Evolutionary conservation across 2,113 vertebrate species (phyloP).

Genomic region (Elgaria multicarinata): DNA sequence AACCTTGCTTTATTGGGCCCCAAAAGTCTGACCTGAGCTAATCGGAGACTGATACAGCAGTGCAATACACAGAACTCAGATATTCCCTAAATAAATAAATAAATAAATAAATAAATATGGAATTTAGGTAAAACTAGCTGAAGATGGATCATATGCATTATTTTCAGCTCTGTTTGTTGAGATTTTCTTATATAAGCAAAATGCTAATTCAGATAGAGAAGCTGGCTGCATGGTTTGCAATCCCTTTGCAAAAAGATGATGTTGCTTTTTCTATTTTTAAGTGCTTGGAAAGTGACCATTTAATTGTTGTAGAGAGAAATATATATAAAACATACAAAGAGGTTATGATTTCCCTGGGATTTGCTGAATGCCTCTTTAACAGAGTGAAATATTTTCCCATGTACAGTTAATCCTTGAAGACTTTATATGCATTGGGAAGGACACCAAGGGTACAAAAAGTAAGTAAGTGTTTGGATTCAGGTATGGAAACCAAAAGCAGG

Average conservation of each 20-base stretch:
- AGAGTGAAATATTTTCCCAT: constrained; percentile 5
- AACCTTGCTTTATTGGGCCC: neutral
- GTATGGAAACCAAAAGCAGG: neutral
- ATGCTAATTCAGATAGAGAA: constrained; percentile 69
- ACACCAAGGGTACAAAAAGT: neutral
- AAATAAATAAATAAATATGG: neutral
- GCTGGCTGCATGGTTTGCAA: constrained; percentile 63
- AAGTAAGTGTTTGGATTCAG: neutral
- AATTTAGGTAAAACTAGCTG: constrained; percentile 52
- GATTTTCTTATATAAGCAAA: constrained; percentile 67
- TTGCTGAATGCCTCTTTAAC: constrained; percentile 43
- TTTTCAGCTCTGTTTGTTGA: constrained; percentile 68
- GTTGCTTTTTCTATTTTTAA: neutral
- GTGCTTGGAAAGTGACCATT: constrained; percentile 52
- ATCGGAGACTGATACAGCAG: neutral
- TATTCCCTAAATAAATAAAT: constrained; percentile 57
- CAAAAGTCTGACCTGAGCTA: neutral
- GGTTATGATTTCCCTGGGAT: constrained; percentile 52
- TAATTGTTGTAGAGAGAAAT: constrained; percentile 54
- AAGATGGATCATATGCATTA: constrained; percentile 17
- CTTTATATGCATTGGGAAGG: neutral
- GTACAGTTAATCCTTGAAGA: neutral
- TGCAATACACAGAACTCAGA: constrained; percentile 55
- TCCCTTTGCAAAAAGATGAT: neutral
- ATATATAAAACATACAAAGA: constrained; percentile 57